A percentile compares a stretch with the other conserved stretches of the same genome.
Conservation (phyloP, 1,140 invertebrate species). For the Radopholus similis region DNA sequence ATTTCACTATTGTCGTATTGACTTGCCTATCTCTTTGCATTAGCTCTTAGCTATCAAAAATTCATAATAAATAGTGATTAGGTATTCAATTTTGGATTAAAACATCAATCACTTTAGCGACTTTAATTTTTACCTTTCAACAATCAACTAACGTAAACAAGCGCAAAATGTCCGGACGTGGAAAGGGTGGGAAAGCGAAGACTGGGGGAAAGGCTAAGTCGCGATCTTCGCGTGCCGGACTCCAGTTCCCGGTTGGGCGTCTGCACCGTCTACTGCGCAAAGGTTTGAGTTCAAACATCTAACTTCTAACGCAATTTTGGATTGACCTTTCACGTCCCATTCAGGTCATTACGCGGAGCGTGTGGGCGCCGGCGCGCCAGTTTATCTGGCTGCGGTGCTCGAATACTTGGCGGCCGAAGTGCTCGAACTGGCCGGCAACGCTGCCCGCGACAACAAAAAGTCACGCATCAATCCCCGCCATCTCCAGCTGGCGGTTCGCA, state of each 20-base stretch:
- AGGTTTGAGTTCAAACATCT: slow-evolving; percentile 80
- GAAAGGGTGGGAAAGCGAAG: slow-evolving; percentile 48
- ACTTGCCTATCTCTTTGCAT: too few species aligned
- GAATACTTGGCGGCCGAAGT: slow-evolving; percentile 71
- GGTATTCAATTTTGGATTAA: too few species aligned
- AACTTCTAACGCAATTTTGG: slow-evolving; percentile 30
- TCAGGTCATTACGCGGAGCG: slow-evolving; percentile 70
- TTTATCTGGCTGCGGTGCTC: slow-evolving; percentile 70
- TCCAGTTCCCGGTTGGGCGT: slow-evolving; percentile 72
- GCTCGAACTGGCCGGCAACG: slow-evolving; percentile 69
- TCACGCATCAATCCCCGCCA: slow-evolving; percentile 75
- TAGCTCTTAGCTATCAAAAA: too few species aligned
- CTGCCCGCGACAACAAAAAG: slow-evolving; percentile 65
- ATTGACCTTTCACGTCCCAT: too few species aligned
- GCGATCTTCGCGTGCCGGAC: slow-evolving; percentile 68
- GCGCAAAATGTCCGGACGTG: slow-evolving; percentile 43
- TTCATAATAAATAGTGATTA: too few species aligned
- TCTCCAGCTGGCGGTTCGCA: slow-evolving; percentile 42
- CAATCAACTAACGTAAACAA: slow-evolving; percentile 70
- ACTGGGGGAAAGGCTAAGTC: slow-evolving; percentile 63
- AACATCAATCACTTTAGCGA: too few species aligned
- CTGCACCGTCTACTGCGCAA: slow-evolving; percentile 71
- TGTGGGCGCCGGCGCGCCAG: slow-evolving; percentile 70
- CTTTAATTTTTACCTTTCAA: not conserved
- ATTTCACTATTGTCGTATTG: too few species aligned